Evolutionary conservation across 1,140 invertebrate genomes (phyloP).

Genomic region (Drosophila persimilis): DNA sequence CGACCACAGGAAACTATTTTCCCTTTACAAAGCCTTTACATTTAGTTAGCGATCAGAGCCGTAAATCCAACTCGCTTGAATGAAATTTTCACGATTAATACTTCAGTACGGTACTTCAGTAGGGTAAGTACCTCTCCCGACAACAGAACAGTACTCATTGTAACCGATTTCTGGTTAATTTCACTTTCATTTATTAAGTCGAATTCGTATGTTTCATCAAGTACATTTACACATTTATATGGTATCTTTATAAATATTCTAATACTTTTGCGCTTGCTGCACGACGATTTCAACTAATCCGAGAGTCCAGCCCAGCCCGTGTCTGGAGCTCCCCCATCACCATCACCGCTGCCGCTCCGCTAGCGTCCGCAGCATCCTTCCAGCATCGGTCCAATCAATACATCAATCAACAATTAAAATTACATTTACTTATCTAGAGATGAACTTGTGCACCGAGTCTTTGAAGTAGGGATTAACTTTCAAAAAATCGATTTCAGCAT

Average conservation of each 20-base stretch:
- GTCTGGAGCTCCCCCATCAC: conserved; percentile 9
- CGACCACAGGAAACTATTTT: too few relatives aligned
- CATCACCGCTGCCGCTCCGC: conserved; percentile 3
- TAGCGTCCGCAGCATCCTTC: conserved; percentile 5
- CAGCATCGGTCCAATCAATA: conserved; percentile 29
- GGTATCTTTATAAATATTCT: conserved; percentile 57
- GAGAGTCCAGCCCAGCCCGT: conserved; percentile 14
- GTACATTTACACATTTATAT: conserved; percentile 78
- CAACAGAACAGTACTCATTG: too few relatives aligned
- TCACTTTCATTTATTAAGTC: conserved; percentile 65
- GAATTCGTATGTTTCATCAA: conserved; percentile 64
- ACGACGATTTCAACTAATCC: conserved; percentile 68
- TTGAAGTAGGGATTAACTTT: conserved; percentile 56
- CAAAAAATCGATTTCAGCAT: not conserved
- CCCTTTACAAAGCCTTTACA: too few relatives aligned
- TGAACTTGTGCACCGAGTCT: conserved; percentile 78
- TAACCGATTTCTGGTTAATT: not conserved
- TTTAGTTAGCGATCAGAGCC: too few relatives aligned
- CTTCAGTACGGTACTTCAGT: too few relatives aligned
- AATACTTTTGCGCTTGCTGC: conserved; percentile 73
- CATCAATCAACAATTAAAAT: conserved; percentile 70
- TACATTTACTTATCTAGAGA: conserved; percentile 68
- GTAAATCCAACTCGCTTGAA: too few relatives aligned
- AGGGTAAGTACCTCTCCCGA: too few relatives aligned
- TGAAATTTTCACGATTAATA: too few relatives aligned